Conservation (phyloP, 2,113 vertebrate species). For the Cyprinodon tularosa region DNA sequence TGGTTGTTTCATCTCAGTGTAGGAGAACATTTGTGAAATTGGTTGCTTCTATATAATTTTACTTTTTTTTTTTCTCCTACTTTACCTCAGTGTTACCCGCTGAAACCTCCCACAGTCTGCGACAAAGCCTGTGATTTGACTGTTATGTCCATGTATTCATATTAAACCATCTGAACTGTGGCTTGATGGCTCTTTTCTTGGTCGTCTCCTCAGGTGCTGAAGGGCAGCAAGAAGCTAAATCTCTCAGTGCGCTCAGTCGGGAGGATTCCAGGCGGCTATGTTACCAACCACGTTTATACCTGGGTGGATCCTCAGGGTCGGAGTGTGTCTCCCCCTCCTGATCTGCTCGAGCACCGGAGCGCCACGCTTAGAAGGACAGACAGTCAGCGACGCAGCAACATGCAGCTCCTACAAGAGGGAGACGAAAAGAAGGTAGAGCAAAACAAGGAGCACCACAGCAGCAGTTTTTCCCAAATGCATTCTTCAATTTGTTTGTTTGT, state of each 20-base stretch:
- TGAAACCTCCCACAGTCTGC: not conserved
- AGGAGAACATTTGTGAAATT: not conserved
- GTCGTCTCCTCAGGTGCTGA: slow-evolving; percentile 84
- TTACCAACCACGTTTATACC: slow-evolving; percentile 98
- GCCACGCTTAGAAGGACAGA: slow-evolving; percentile 80
- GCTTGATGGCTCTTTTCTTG: slow-evolving; percentile 6
- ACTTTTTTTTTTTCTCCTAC: slow-evolving; percentile 6
- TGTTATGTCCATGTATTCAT: not conserved
- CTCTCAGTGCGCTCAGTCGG: slow-evolving; percentile 91
- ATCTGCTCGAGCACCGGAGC: slow-evolving; percentile 84
- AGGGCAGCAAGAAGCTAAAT: slow-evolving; percentile 94
- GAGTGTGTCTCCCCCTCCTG: slow-evolving; percentile 87
- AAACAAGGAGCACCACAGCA: not conserved
- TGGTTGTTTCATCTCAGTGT: slow-evolving; percentile 8
- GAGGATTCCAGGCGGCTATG: slow-evolving; percentile 91
- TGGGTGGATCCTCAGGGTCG: slow-evolving; percentile 97
- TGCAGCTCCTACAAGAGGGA: slow-evolving; percentile 91
- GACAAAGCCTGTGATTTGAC: not conserved
- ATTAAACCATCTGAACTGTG: not conserved
- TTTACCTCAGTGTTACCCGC: slow-evolving; percentile 17
- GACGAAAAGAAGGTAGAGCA: slow-evolving; percentile 95
- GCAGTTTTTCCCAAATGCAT: not conserved
- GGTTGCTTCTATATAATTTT: slow-evolving; percentile 19
- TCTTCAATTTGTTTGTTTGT: too few relatives aligned
- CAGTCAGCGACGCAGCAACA: slow-evolving; percentile 87